phyloP scores from a whole-genome alignment of 2,113 vertebrate species.

The Pseudorhombus dupliciocellatus region DNA sequence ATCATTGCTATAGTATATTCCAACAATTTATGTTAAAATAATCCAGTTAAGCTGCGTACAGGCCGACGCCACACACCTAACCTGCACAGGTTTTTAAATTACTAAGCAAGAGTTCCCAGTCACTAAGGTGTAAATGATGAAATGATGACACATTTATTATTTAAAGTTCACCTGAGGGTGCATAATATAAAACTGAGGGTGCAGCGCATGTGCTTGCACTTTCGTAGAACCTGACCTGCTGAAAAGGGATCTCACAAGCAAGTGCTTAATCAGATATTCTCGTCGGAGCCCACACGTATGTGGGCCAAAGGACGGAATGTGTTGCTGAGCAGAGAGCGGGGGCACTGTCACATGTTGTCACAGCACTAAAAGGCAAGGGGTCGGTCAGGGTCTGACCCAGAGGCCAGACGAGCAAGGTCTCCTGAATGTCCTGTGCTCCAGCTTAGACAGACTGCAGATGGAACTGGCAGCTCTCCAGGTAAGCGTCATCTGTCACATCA shows the following conservation, averaged over 20 bases:
- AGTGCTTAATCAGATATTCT: background rate
- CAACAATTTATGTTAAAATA: too few species aligned
- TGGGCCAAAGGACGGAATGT: background rate
- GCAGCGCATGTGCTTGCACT: background rate
- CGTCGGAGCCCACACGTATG: background rate
- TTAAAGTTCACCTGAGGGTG: background rate
- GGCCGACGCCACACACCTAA: too few species aligned
- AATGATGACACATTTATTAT: background rate
- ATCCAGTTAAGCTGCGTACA: too few species aligned
- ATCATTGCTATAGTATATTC: too few species aligned
- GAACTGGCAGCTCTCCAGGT: slow-evolving; percentile 44
- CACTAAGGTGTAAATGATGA: background rate
- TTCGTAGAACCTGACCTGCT: background rate
- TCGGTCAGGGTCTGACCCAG: slow-evolving; percentile 20
- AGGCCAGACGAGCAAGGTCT: slow-evolving; percentile 3
- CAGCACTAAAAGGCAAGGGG: slow-evolving; percentile 25
- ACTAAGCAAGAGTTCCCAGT: background rate
- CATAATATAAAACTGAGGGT: background rate
- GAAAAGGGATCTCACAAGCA: background rate
- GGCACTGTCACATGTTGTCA: background rate
- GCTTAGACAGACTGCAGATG: slow-evolving; percentile 43
- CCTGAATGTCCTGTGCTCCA: slow-evolving; percentile 3
- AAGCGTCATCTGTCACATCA: slow-evolving; percentile 41
- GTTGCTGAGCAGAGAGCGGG: background rate
- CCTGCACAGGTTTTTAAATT: too few species aligned